A percentile compares a stretch with the other conserved stretches of the same genome.
These are phyloP conservation scores for Oligia strigilis DNA, from an alignment of 2,888 invertebrate species.

Conservation along the genomic window DNA sequence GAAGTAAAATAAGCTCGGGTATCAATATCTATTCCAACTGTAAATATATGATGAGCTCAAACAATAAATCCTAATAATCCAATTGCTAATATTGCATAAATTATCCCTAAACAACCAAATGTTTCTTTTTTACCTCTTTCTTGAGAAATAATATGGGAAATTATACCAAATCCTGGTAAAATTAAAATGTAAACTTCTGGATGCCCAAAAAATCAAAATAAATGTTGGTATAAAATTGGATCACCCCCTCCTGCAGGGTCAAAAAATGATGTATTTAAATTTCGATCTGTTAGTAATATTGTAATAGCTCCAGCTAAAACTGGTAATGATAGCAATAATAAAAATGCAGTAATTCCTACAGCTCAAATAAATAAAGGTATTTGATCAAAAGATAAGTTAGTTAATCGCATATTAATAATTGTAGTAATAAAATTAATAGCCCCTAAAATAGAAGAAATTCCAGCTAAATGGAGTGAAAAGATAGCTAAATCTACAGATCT, in stretches of 20 bases:
- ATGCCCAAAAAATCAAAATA: slow-evolving; percentile 97
- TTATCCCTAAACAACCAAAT: slow-evolving; percentile 94
- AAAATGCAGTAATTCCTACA: slow-evolving; percentile 88
- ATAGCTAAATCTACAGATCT: slow-evolving; percentile 94
- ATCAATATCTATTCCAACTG: slow-evolving; percentile 95
- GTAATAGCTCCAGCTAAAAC: slow-evolving; percentile 95
- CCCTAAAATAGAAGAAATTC: slow-evolving; percentile 93
- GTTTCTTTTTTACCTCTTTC: slow-evolving; percentile 94
- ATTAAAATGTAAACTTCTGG: slow-evolving; percentile 97
- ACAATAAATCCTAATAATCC: slow-evolving; percentile 95
- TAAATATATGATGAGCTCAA: slow-evolving; percentile 96
- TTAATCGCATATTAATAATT: slow-evolving; percentile 93
- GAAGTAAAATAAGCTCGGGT: slow-evolving; percentile 96
- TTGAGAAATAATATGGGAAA: slow-evolving; percentile 94
- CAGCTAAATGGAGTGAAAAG: slow-evolving; percentile 94
- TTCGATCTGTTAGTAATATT: slow-evolving; percentile 94
- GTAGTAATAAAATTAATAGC: slow-evolving; percentile 95
- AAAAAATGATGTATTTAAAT: slow-evolving; percentile 95
- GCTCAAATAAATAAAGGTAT: slow-evolving; percentile 94
- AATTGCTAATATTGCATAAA: slow-evolving; percentile 96
- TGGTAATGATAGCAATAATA: slow-evolving; percentile 93
- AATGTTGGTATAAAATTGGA: slow-evolving; percentile 95
- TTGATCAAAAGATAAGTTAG: slow-evolving; percentile 91
- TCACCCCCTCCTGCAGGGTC: slow-evolving; percentile 95
- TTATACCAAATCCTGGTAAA: slow-evolving; percentile 95